Base-by-base conservation (phyloP, 1,140 invertebrate species). In the Odontomachus brunneus region DNA sequence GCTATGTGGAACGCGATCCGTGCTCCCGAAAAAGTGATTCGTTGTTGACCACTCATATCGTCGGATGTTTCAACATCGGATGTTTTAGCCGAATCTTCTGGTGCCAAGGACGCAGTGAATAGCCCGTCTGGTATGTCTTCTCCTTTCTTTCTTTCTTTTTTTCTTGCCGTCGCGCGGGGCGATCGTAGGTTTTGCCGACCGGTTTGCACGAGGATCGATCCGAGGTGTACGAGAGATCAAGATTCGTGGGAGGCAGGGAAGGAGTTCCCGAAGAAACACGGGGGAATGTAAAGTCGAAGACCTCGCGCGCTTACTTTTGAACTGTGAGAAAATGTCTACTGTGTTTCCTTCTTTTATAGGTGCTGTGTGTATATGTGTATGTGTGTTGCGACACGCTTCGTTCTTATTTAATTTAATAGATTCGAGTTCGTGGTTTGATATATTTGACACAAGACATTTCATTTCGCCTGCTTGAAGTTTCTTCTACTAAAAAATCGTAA, bases 81-180 rank as follows among this genome's bases (percentile, higher is more conserved):
- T 88, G 85, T 87, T 87, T 53, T 44, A 65, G 81, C 24, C 57
- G 74, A 84, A 63, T 17, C 17, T 69, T 2, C n/a, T 24, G 24
- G 51, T 57, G 65, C 60, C 62, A 87, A 87, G 55, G 67, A 84
- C 85, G 49, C 85, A 74, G 86, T 87, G 67, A 87, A 82, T 87
- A 84, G 22, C 14, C 48, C 14, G 2, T 3, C 12, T 65, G 14
- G 24, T 67, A 44, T 44, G 38, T 44, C 9, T 44, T 11, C 38
- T 44, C 19, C 29, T 38, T 59, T 48, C 22, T 53, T 9, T 17
- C 22, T n/a, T n/a, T 33, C 29, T 33, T 33, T 33, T 33, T 59
- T 57, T 80, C n/a, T 9, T 29, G 29, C 51, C 65, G 12, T 22
- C 0, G 63, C 17, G 65, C 0, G 19, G 51, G 24, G 17, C n/a